Evolutionary conservation across 2,797 vertebrate genomes (phyloP).

Genomic region (Sebastes oblongus): DNA sequence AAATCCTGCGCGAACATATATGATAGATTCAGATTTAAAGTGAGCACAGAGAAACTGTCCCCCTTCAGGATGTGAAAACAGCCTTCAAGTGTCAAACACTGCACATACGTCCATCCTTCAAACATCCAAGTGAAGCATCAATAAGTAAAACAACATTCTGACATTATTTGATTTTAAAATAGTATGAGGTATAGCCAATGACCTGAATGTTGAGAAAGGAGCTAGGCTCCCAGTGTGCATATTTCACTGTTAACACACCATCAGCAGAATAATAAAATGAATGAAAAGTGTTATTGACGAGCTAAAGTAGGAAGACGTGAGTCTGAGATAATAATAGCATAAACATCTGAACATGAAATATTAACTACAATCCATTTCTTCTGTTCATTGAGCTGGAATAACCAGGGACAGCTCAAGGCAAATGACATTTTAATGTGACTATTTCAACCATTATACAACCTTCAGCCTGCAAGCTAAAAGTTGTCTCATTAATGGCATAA

Average conservation of each 20-base stretch:
- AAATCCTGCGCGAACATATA: neutral
- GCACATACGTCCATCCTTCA: too few species aligned
- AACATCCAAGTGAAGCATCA: too few species aligned
- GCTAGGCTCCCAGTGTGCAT: neutral
- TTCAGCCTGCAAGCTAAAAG: constrained; percentile 35
- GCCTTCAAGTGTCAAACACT: too few species aligned
- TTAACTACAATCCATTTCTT: constrained; percentile 44
- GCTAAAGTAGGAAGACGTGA: neutral
- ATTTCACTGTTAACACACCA: neutral
- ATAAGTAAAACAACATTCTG: too few species aligned
- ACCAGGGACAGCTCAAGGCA: constrained; percentile 34
- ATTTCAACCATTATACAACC: constrained; percentile 37
- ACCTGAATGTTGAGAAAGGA: neutral
- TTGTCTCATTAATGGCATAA: constrained; percentile 37
- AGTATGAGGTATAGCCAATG: neutral
- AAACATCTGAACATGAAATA: constrained; percentile 56
- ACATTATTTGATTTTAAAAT: neutral
- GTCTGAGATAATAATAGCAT: constrained; percentile 5
- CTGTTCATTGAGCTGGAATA: constrained; percentile 33
- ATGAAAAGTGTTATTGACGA: neutral
- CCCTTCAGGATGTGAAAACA: neutral
- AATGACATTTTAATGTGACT: constrained; percentile 58
- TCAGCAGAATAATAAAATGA: constrained; percentile 2
- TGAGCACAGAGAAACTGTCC: too few species aligned
- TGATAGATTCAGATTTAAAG: neutral